Evolutionary conservation across 1,140 invertebrate species (phyloP).

Genomic region (Pantala flavescens): DNA sequence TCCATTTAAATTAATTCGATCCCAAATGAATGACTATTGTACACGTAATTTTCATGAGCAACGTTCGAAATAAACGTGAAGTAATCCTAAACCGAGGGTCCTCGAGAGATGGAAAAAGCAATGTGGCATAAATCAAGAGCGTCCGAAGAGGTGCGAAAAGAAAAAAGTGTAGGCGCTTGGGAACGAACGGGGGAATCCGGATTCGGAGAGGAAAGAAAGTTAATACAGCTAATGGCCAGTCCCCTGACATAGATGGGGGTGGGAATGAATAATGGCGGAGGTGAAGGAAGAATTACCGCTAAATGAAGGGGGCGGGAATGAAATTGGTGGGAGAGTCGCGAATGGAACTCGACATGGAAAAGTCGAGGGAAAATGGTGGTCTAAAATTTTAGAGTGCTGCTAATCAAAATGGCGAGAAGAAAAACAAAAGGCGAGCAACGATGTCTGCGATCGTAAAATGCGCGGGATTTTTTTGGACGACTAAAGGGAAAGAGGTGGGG

Average conservation of each 20-base stretch:
- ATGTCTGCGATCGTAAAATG: constrained; percentile 9
- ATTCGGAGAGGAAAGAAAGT: not conserved
- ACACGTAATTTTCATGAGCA: too few relatives aligned
- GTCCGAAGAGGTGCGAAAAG: not conserved
- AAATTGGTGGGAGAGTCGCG: not conserved
- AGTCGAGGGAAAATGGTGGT: not conserved
- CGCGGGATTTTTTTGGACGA: not conserved
- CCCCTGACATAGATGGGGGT: not conserved
- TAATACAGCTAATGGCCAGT: constrained; percentile 6
- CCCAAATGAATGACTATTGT: too few relatives aligned
- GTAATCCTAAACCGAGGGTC: too few relatives aligned
- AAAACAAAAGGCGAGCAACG: not conserved
- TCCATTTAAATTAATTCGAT: too few relatives aligned
- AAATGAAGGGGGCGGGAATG: not conserved
- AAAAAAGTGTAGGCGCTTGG: not conserved
- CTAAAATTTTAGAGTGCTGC: constrained; percentile 9
- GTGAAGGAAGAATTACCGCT: constrained; percentile 8
- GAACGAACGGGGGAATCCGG: not conserved
- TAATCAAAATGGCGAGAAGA: not conserved
- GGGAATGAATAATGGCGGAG: not conserved
- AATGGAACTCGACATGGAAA: constrained; percentile 4
- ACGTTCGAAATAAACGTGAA: too few relatives aligned
- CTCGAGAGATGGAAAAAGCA: too few relatives aligned
- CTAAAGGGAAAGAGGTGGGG: not conserved
- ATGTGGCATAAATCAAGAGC: too few relatives aligned